Conservation (phyloP, 2,888 invertebrate species). For the Craniophora ligustri region DNA sequence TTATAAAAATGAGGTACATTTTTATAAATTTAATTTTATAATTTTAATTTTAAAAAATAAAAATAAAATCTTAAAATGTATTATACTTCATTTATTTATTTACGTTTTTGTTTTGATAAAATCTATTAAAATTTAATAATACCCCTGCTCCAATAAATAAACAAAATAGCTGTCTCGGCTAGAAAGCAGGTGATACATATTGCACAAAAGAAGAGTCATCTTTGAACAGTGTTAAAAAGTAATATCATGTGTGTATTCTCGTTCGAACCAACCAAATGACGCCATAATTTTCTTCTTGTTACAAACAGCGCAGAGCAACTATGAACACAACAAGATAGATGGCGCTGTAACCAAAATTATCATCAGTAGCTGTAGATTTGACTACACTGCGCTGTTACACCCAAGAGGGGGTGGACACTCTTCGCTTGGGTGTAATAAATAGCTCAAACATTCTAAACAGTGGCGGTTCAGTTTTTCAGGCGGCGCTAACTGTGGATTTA, state of each 20-base stretch:
- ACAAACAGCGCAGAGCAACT: slow-evolving; percentile 12
- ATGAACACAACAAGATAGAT: slow-evolving; percentile 26
- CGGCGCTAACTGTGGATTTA: slow-evolving; percentile 78
- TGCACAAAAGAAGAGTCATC: slow-evolving; percentile 36
- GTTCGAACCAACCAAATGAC: not conserved
- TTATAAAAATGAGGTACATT: too few relatives aligned
- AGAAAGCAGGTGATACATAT: too few relatives aligned
- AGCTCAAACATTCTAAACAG: slow-evolving; percentile 49
- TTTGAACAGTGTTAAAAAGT: slow-evolving; percentile 12
- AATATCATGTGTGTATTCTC: not conserved
- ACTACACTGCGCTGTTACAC: slow-evolving; percentile 13
- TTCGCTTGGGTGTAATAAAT: slow-evolving; percentile 38
- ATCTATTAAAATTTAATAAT: too few relatives aligned
- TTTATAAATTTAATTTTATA: too few relatives aligned
- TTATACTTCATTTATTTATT: too few relatives aligned
- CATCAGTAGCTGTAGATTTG: not conserved
- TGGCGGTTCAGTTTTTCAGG: slow-evolving; percentile 62
- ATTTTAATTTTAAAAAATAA: too few relatives aligned
- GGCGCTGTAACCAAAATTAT: slow-evolving; percentile 26
- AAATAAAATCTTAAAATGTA: too few relatives aligned
- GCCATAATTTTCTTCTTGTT: not conserved
- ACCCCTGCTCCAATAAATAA: too few relatives aligned
- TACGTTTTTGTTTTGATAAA: too few relatives aligned
- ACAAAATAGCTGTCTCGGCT: too few relatives aligned
- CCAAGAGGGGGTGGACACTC: too few relatives aligned